Evolutionary conservation across 2,797 vertebrate genomes (phyloP), one percentile per base, ranked within the genome.

Genomic region (Busarellus nigricollis): DNA sequence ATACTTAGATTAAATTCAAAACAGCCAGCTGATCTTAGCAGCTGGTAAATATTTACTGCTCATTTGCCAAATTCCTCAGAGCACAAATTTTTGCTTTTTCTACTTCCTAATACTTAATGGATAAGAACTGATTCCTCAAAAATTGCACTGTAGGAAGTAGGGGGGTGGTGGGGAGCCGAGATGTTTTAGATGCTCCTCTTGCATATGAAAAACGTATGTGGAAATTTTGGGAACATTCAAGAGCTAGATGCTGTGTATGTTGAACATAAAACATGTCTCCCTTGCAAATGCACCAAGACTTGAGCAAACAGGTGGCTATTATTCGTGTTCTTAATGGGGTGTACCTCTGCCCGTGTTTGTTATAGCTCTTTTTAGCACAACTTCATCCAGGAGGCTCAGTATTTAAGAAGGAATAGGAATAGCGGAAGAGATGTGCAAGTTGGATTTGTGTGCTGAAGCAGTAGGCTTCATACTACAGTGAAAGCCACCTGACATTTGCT

Each of bases 41-140:
- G 90, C 93, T 97, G 95, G 89, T 96, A 92, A 97, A 93, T 97
- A 97, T 96, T 97, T 97, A 96, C 90, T 94, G 72, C 76, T 96
- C 73, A 63, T 96, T 95, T 97, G 79, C 89, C 71, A 95, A 50
- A 93, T 90, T 94, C 92, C 93, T 96, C 42, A 35, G 93, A 97
- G 89, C 90, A 91, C 21, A 83, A 59, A 76, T 89, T 96, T 88
- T 89, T 92, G 44, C 47, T 66, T 95, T 92, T 79, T 86, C 61
- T 81, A 7, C 49, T n/a, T 66, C 72, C 69, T 93, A 49, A 81
- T 85, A 72, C 76, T 88, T 86, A 92, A 81, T 70, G 80, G 38
- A 38, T 83, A 92, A 94, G 28, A 96, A 85, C 38, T 40, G 35
- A 65, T 67, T 83, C 31, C 78, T 83, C 84, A 61, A 72, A 92